A percentile compares a stretch with the other conserved stretches of the same genome.
phyloP scores from a whole-genome alignment of 2,888 invertebrate species.

The Dryadula phaetusa region DNA sequence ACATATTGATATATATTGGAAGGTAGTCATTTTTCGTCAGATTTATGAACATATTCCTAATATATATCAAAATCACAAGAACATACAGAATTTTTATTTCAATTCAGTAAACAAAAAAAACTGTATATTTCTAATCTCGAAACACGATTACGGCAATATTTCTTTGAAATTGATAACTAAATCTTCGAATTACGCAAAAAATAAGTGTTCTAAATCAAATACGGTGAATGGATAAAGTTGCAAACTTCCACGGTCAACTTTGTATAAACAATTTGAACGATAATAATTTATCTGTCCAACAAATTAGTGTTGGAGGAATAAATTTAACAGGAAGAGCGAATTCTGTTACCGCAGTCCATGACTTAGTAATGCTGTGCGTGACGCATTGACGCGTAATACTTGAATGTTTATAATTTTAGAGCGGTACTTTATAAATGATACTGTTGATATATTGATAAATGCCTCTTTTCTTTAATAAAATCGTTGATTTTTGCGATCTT shows the following conservation, averaged over 20 bases:
- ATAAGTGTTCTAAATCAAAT: slow-evolving; percentile 23
- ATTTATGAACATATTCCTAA: too few relatives aligned
- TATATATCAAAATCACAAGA: too few relatives aligned
- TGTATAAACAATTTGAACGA: slow-evolving; percentile 65
- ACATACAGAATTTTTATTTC: background rate
- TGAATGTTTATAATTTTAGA: background rate
- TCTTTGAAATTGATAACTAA: slow-evolving; percentile 19
- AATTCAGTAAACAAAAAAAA: background rate
- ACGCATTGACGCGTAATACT: slow-evolving; percentile 27
- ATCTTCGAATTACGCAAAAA: slow-evolving; percentile 16
- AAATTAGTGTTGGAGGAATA: slow-evolving; percentile 63
- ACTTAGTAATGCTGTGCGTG: slow-evolving; percentile 35
- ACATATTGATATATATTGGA: too few relatives aligned
- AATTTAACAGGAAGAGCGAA: slow-evolving; percentile 56
- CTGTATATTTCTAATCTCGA: background rate
- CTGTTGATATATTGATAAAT: too few relatives aligned
- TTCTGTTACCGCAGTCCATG: slow-evolving; percentile 46
- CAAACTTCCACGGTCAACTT: slow-evolving; percentile 55
- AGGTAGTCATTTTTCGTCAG: too few relatives aligned
- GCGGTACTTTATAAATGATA: too few relatives aligned
- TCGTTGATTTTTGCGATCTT: too few relatives aligned
- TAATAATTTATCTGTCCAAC: slow-evolving; percentile 63
- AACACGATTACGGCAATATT: slow-evolving; percentile 9
- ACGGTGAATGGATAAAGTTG: slow-evolving; percentile 43
- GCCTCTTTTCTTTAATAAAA: background rate